Evolutionary conservation across 2,888 invertebrate genomes (phyloP), one percentile per base, ranked within the genome.

Genomic region (Aricia artaxerxes): DNA sequence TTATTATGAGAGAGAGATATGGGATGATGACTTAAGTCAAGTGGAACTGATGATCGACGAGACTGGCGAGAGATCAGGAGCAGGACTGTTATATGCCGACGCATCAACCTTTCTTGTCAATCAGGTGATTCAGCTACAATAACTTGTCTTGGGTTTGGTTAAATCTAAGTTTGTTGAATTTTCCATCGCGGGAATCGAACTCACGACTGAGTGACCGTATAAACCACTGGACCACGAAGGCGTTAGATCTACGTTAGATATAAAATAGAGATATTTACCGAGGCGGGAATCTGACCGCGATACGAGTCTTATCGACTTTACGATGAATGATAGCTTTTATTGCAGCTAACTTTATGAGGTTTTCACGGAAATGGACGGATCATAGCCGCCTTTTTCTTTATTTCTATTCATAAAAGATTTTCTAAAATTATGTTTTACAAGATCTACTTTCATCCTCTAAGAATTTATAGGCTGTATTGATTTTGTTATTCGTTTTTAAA

Each of bases 301-400:
- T 24, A 44, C 73, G 73, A 81, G 81, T 82, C 79, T 82, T 81
- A 82, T 81, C 81, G 81, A 73, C 78, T 81, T 82, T 81, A 82
- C 82, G 80, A 82, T 82, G 81, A 80, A 80, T 77, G 80, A 82
- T 86, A 85, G 84, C 83, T 84, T 85, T 85, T 86, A 85, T 87
- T 84, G 84, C 83, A 82, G 82, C 84, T 82, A 83, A 83, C 82
- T 88, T 88, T 87, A 89, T 85, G 86, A 85, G 81, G 80, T 83
- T 86, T 83, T 85, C 86, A 83, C 85, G 85, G 85, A 87, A 86
- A 87, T 86, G 82, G 83, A 81, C 80, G 83, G 86, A 86, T 88
- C 88, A 85, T 85, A 84, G 82, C 77, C 78, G 60, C 78, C 81
- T 81, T 78, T 82, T 79, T 77, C 80, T 80, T 81, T 83, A 86